phyloP scores from a whole-genome alignment of 2,113 vertebrate genomes.

The Danionella cerebrum region DNA sequence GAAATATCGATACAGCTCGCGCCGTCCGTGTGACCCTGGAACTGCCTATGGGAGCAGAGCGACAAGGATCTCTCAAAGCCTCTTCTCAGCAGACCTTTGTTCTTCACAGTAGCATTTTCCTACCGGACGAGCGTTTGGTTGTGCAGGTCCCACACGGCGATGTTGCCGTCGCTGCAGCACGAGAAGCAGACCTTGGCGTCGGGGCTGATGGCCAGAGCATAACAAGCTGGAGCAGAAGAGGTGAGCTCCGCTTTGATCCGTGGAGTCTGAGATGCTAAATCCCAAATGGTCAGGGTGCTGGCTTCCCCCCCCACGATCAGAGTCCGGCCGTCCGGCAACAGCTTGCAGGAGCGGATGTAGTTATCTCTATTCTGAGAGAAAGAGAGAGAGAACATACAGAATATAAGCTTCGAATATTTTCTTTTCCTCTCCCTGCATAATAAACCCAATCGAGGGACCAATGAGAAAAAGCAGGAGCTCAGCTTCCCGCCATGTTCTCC shows the following conservation, averaged over 20 bases:
- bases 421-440: background rate
- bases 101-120: constrained; percentile 21
- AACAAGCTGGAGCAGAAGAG: constrained; percentile 90
- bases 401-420: background rate
- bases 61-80: background rate
- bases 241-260: constrained; percentile 95
- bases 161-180: constrained; percentile 95
- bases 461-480: constrained; percentile 12
- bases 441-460: no score
- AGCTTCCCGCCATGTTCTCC: background rate
- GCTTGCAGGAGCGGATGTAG: constrained; percentile 97
- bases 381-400: background rate
- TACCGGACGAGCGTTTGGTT: constrained; percentile 96
- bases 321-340: constrained; percentile 89
- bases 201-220: constrained; percentile 93
- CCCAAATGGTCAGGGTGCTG: constrained; percentile 95
- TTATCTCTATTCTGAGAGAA: constrained; percentile 85
- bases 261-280: constrained; percentile 88
- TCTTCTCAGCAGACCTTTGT: background rate
- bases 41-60: constrained; percentile 66
- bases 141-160: constrained; percentile 94
- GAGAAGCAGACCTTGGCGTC: constrained; percentile 98
- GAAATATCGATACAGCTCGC: constrained; percentile 98
- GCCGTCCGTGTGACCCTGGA: constrained; percentile 93
- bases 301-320: constrained; percentile 94